Evolutionary conservation across 30 jellyfish, hydroid and myxozoan genomes (phyloP), one percentile per base, ranked within the genome.

Genomic region (Pseudorhiza aurosa): DNA sequence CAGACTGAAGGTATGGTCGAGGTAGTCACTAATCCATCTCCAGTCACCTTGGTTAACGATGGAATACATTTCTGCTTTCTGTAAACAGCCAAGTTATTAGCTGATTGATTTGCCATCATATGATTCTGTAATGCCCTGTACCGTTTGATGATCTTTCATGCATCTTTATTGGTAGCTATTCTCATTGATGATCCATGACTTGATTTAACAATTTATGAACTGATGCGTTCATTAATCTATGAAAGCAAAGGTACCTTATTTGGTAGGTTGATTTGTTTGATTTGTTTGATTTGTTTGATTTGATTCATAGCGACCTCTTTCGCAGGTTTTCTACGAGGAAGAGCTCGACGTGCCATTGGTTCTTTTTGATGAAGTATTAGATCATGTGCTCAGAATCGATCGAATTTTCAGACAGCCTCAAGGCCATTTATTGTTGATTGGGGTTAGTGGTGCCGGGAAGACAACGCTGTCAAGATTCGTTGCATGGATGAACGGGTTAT

Each of bases 401-500:
- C 84, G 99, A 51, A 94, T 94, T 26, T 94, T 94, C 88, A 72
- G 99, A 29, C 99, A 94, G 49, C 99, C 99, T 0, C 99, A 94
- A 74, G 99, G 96, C 19, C 96, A 86, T 35, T 60, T 94, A 90
- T 78, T 94, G 87, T 69, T 94, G 72, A 94, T 94, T 68, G 99
- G 99, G n/a, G 99, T 94, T 22, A 77, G 96, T 30, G 99, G 99
- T 1, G 99, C 99, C 2, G 99, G 99, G 14, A 94, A 94, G 47
- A 94, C 99, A 28, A 94, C 99, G 6, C 55, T 94, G 74, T 94
- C 99, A 50, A 80, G 99, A 21, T 94, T 94, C 55, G 99, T 94
- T n/a, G 99, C 99, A 15, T 94, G 99, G 99, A 94, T 94, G 99
- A 94, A 94, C 69, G 99, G 99, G 6, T 63, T 94, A 32, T 94